Evolutionary conservation across 2,797 vertebrate genomes (phyloP).

Genomic region (Sebastes alutus): DNA sequence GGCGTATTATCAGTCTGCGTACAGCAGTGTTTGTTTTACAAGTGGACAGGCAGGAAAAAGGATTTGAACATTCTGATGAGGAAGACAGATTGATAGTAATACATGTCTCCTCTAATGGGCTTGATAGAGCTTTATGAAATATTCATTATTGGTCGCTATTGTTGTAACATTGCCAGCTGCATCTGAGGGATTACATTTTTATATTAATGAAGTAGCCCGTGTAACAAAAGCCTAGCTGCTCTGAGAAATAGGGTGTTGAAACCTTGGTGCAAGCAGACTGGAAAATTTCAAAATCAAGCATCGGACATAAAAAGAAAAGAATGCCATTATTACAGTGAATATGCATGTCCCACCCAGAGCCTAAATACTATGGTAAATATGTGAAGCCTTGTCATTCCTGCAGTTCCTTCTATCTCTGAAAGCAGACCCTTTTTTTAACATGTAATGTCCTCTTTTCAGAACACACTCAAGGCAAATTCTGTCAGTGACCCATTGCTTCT

Average conservation of each 20-base stretch:
- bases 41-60: slow-evolving; percentile 66
- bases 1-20: slow-evolving; percentile 58
- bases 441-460: slow-evolving; percentile 48
- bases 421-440: slow-evolving; percentile 8
- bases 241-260: slow-evolving; percentile 20
- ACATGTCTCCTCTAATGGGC: slow-evolving; percentile 55
- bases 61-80: slow-evolving; percentile 72
- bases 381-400: slow-evolving; percentile 8
- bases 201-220: slow-evolving; percentile 45
- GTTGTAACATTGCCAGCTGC: slow-evolving; percentile 43
- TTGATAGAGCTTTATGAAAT: slow-evolving; percentile 70
- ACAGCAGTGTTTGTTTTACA: slow-evolving; percentile 75
- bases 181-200: slow-evolving; percentile 51
- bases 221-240: slow-evolving; percentile 31
- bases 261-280: neutral
- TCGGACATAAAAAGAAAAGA: neutral
- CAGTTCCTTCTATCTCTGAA: slow-evolving; percentile 27
- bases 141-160: slow-evolving; percentile 66
- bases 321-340: neutral
- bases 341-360: neutral
- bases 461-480: slow-evolving; percentile 33
- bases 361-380: neutral
- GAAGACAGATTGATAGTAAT: slow-evolving; percentile 65
- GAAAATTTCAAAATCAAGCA: neutral
- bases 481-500: slow-evolving; percentile 19